These are phyloP conservation scores for Cheracebus regulus DNA, from an alignment of 2,797 vertebrate species.

Conservation along the genomic window DNA sequence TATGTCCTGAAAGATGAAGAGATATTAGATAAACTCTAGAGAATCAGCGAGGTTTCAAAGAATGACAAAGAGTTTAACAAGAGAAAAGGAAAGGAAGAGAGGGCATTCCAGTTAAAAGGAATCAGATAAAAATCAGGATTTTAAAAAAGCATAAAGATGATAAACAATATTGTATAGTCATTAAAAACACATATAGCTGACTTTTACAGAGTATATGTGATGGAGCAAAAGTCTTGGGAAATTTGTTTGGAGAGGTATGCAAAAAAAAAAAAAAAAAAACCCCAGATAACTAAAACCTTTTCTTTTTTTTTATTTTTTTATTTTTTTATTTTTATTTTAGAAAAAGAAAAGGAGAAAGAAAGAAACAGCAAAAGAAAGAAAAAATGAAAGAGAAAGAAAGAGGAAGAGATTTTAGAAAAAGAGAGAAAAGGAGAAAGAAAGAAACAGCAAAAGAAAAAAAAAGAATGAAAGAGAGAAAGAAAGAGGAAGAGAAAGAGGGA, in stretches of 20 bases:
- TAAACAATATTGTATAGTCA: background rate
- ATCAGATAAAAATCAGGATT: background rate
- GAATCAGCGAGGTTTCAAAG: background rate
- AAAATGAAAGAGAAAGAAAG: too few relatives aligned
- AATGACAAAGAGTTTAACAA: background rate
- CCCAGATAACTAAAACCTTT: background rate
- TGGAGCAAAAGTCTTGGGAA: background rate
- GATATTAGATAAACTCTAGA: background rate
- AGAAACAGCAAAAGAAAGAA: too few relatives aligned
- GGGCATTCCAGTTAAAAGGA: background rate
- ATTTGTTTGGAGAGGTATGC: background rate
- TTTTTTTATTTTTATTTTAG: too few relatives aligned
- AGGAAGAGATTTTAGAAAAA: too few relatives aligned
- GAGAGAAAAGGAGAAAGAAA: too few relatives aligned
- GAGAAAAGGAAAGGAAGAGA: background rate
- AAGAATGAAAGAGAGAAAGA: too few relatives aligned
- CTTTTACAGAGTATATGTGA: background rate
- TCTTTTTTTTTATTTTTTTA: too few relatives aligned
- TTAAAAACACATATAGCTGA: background rate
- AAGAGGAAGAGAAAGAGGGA: too few relatives aligned
- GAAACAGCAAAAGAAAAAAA: too few relatives aligned
- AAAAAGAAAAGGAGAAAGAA: too few relatives aligned
- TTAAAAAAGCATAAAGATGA: background rate
- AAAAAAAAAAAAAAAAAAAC: background rate
- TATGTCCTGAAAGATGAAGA: background rate